Conservation (phyloP, 2,797 vertebrate species). For the Octomys mimax region DNA sequence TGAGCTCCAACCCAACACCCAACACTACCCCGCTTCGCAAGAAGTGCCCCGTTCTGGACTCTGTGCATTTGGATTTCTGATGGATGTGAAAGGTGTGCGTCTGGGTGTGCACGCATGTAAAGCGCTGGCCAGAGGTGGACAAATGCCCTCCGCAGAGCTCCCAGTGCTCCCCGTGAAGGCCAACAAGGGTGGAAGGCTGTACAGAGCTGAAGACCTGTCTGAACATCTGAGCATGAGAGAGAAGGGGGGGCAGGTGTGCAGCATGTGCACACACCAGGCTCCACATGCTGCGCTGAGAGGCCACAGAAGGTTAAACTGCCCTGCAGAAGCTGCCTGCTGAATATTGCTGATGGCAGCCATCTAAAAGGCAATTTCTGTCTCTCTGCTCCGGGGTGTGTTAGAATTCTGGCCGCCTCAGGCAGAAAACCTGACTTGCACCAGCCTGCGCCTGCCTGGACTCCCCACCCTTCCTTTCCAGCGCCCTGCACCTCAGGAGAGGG, state of each 20-base stretch:
- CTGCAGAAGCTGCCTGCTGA: constrained; percentile 41
- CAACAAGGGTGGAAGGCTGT: rapidly evolving
- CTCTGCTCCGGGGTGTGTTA: constrained; percentile 38
- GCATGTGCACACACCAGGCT: background rate
- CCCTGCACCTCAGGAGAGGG: background rate
- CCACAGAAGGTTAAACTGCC: constrained; percentile 48
- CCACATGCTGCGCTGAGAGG: background rate
- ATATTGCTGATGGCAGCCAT: background rate
- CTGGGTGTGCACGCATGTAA: background rate
- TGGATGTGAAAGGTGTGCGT: background rate
- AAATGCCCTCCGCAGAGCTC: no score
- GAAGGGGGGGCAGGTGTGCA: no score
- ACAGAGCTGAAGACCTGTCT: background rate
- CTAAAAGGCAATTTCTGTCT: constrained; percentile 56
- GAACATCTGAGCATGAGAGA: background rate
- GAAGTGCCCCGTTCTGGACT: background rate
- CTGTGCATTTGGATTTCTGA: background rate
- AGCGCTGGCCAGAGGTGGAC: rapidly evolving
- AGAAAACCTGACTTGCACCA: constrained; percentile 53
- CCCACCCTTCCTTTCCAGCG: background rate
- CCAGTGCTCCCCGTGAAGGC: background rate
- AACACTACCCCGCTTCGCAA: background rate
- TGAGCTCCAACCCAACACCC: constrained; percentile 21
- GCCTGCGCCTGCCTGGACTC: background rate
- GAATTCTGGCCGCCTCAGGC: constrained; percentile 66